Conservation (phyloP, 2,113 vertebrate genomes). For the Melanerpes formicivorus region DNA sequence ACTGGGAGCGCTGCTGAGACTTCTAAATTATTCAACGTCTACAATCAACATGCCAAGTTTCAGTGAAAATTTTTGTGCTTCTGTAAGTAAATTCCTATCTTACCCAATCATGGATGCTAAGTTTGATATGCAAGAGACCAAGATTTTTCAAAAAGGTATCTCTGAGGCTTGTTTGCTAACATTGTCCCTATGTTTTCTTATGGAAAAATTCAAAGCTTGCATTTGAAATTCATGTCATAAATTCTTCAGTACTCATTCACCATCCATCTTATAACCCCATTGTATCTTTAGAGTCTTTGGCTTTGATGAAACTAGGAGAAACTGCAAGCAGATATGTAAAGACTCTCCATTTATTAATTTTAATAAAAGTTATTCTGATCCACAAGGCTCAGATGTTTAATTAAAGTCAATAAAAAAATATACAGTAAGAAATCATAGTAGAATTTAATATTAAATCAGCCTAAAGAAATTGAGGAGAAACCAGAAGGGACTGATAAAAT, state of each 20-base stretch:
- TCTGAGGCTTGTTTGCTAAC: neutral
- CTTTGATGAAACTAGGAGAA: neutral
- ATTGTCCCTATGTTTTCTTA: neutral
- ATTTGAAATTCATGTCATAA: neutral
- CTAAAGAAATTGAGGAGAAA: neutral
- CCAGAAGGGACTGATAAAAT: neutral
- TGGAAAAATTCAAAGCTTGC: neutral
- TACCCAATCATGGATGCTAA: neutral
- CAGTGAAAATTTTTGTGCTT: neutral
- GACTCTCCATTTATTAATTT: conserved; percentile 2
- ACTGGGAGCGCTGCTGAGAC: neutral
- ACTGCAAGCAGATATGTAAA: neutral
- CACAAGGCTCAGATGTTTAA: neutral
- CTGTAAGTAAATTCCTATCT: conserved; percentile 8
- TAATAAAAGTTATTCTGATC: conserved; percentile 14
- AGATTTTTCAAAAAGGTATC: neutral
- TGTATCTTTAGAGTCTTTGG: neutral
- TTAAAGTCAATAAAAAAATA: conserved; percentile 23
- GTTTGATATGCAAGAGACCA: neutral
- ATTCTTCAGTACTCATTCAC: neutral
- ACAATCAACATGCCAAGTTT: neutral
- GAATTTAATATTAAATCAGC: conserved; percentile 21
- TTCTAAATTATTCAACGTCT: conserved; percentile 28
- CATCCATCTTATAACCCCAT: neutral
- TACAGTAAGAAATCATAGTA: neutral